Evolutionary conservation across 2,888 invertebrate species (phyloP), one percentile per base, ranked within the genome.

Genomic region (Pristionchus entomophagus): DNA sequence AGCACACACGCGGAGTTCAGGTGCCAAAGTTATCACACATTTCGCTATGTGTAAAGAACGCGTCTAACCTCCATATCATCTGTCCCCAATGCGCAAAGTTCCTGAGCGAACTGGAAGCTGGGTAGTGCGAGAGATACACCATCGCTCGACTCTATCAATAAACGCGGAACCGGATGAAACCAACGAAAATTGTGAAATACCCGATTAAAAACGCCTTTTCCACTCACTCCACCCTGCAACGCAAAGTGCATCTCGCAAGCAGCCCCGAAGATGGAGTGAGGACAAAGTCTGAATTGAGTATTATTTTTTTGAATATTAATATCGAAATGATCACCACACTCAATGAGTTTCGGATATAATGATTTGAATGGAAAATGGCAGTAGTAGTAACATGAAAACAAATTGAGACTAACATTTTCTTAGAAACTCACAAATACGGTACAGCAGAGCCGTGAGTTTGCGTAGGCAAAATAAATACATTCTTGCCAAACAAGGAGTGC

Each of bases 1-100:
- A n/a, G n/a, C n/a, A n/a, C n/a, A n/a, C n/a, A n/a, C n/a, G n/a
- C n/a, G n/a, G n/a, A n/a, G n/a, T n/a, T n/a, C n/a, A n/a, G n/a
- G n/a, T n/a, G n/a, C n/a, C n/a, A n/a, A n/a, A n/a, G n/a, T n/a
- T n/a, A 51, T 19, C 22, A 22, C 22, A 22, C 17, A 51, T 14
- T 1, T 12, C 2, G 51, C 5, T 51, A 51, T 17, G 1, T 56
- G 45, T 14, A 45, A 45, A 45, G 6, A 14, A 45, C n/a, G 56
- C 56, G n/a, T 19, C 14, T 29, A 12, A 82, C 82, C 51, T 59
- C 26, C 59, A 17, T 3, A 82, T 82, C 59, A 82, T 59, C 26
- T 82, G 82, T 56, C 82, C 82, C 82, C 82, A 82, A 26, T 82
- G 82, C 14, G 29, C 82, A 17, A 82, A 82, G 26, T 56, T 82